A percentile compares a stretch with the other conserved stretches of the same genome.
Conservation (phyloP, 2,888 invertebrate species). For the Himalopsyche kuldschensis region DNA sequence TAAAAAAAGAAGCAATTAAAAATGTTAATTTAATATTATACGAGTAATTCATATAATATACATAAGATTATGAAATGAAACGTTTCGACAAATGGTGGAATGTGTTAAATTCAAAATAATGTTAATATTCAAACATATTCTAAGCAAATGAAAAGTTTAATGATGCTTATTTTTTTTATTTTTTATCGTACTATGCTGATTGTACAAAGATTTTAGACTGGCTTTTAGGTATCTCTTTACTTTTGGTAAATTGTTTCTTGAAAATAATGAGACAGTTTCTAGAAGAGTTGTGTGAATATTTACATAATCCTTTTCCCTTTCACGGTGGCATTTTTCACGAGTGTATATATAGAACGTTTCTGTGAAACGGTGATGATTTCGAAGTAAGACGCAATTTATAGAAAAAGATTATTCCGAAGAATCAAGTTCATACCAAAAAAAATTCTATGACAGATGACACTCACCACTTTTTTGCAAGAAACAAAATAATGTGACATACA, state of each 20-base stretch:
- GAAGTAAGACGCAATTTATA: background rate
- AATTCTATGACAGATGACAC: too few relatives aligned
- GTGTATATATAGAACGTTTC: background rate
- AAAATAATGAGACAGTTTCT: constrained; percentile 34
- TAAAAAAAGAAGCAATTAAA: too few relatives aligned
- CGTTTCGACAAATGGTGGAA: too few relatives aligned
- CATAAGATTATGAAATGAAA: too few relatives aligned
- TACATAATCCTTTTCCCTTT: constrained; percentile 26
- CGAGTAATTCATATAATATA: too few relatives aligned
- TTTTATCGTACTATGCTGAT: background rate
- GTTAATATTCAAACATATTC: background rate
- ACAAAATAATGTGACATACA: too few relatives aligned
- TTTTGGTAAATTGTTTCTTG: constrained; percentile 23
- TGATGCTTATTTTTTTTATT: background rate
- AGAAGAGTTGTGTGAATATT: constrained; percentile 31
- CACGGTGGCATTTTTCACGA: background rate
- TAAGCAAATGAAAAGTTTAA: background rate
- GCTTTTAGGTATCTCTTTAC: background rate
- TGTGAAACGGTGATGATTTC: background rate
- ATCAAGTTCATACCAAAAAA: background rate
- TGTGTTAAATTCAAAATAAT: too few relatives aligned
- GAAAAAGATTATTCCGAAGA: background rate
- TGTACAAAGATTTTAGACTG: background rate
- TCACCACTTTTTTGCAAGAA: too few relatives aligned
- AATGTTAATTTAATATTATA: too few relatives aligned